phyloP scores from a whole-genome alignment of 2,113 vertebrate genomes.

The Lophura nycthemera region DNA sequence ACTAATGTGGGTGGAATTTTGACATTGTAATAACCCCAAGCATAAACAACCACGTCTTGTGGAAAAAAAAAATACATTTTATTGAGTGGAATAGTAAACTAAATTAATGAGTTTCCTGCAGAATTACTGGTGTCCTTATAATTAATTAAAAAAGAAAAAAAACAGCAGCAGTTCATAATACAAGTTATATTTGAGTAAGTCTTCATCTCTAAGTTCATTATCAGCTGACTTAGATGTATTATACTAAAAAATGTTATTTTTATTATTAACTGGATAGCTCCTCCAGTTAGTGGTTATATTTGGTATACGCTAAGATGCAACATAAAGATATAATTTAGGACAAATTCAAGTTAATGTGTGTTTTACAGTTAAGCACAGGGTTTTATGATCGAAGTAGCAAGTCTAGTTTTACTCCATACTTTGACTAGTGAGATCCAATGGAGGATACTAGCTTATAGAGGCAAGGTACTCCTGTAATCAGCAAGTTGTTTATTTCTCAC shows the following conservation, averaged over 20 bases:
- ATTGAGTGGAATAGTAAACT: not conserved
- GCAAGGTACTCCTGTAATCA: not conserved
- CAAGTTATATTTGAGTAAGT: not conserved
- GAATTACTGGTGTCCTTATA: not conserved
- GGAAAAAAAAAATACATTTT: not conserved
- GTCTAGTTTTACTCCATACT: not conserved
- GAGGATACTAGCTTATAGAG: not conserved
- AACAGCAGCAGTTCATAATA: not conserved
- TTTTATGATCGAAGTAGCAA: not conserved
- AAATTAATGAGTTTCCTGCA: not conserved
- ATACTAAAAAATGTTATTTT: not conserved
- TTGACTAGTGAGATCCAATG: not conserved
- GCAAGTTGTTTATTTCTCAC: not conserved
- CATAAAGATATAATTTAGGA: not conserved
- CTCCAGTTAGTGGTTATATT: not conserved
- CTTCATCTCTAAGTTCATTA: not conserved
- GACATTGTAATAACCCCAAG: constrained; percentile 15
- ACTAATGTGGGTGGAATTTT: constrained; percentile 37
- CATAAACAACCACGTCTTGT: not conserved
- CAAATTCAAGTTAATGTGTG: not conserved
- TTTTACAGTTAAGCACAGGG: not conserved
- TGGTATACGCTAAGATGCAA: not conserved
- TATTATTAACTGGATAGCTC: not conserved
- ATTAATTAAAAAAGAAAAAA: not conserved
- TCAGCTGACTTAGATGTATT: not conserved